Evolutionary conservation across 1,140 invertebrate species (phyloP).

Genomic region (Xylocopa sonorina): DNA sequence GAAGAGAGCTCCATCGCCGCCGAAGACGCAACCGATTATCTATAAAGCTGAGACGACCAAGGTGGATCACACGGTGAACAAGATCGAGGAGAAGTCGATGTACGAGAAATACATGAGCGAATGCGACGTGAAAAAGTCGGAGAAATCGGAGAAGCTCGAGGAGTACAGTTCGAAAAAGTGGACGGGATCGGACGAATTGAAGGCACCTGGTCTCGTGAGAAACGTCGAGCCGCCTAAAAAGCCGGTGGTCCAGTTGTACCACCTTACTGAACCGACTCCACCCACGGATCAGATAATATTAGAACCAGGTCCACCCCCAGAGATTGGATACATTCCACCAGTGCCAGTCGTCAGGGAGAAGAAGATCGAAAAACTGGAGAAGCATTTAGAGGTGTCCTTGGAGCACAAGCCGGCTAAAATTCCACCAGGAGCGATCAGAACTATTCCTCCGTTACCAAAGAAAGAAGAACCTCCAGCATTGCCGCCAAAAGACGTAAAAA

Average conservation of each 20-base stretch:
- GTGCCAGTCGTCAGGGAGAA: constrained; percentile 78
- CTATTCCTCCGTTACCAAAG: constrained; percentile 78
- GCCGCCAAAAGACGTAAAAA: constrained; percentile 80
- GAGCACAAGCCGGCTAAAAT: constrained; percentile 82
- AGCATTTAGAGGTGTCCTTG: constrained; percentile 83
- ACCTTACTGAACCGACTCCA: constrained; percentile 45
- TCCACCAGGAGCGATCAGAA: constrained; percentile 81
- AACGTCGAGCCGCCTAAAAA: constrained; percentile 72
- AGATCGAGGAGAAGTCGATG: constrained; percentile 73
- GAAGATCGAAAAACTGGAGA: constrained; percentile 84
- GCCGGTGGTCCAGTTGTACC: constrained; percentile 67
- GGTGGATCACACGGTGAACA: constrained; percentile 79
- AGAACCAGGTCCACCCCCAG: constrained; percentile 85
- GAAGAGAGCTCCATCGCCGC: constrained; percentile 59
- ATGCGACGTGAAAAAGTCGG: constrained; percentile 72
- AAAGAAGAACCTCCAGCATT: constrained; percentile 74
- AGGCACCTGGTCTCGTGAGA: constrained; percentile 82
- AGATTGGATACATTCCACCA: constrained; percentile 85
- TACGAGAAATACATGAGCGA: constrained; percentile 75
- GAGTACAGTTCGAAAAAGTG: constrained; percentile 79
- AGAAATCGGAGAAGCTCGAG: constrained; percentile 77
- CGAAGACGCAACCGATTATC: constrained; percentile 73
- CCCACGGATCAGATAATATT: constrained; percentile 67
- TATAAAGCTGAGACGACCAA: constrained; percentile 81
- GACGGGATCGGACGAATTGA: constrained; percentile 80